These are phyloP conservation scores for Drosophila borborema DNA, from an alignment of 2,888 invertebrate genomes.

Conservation along the genomic window DNA sequence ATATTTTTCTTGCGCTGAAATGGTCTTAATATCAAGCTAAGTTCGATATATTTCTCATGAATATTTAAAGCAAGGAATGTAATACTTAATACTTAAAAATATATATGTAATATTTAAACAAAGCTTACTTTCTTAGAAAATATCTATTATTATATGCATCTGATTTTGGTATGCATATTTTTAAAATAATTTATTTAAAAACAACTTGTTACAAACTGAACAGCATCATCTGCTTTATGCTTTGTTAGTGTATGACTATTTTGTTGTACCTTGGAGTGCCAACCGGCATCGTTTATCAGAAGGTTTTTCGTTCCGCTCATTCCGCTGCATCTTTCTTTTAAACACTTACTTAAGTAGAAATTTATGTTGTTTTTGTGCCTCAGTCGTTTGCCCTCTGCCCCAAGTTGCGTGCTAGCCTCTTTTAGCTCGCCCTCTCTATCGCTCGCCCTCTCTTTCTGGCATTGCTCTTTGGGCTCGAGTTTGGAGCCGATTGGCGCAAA, in stretches of 20 bases:
- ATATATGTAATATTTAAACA: too few species aligned
- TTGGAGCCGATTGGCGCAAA: slow-evolving; percentile 66
- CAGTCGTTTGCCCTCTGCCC: slow-evolving; percentile 18
- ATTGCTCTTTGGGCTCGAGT: not conserved
- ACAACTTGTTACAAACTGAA: not conserved
- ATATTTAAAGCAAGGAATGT: too few species aligned
- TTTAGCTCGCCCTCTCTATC: not conserved
- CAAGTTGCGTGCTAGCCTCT: not conserved
- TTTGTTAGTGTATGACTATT: slow-evolving; percentile 20
- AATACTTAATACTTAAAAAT: too few species aligned
- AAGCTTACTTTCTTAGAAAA: slow-evolving; percentile 6
- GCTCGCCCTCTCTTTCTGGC: not conserved
- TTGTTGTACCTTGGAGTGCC: slow-evolving; percentile 34
- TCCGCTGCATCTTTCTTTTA: slow-evolving; percentile 68
- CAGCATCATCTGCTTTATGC: accelerated
- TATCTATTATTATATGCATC: not conserved
- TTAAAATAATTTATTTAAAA: not conserved
- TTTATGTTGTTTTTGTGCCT: slow-evolving; percentile 76
- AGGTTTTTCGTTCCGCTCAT: slow-evolving; percentile 21
- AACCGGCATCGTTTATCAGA: slow-evolving; percentile 60
- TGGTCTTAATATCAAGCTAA: too few species aligned
- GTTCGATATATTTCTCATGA: too few species aligned
- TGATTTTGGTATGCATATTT: not conserved
- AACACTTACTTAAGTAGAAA: slow-evolving; percentile 81
- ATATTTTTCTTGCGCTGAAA: not conserved